A percentile compares a stretch with the other conserved stretches of the same genome.
Conservation (phyloP, 2,888 invertebrate species). For the Argyresthia albistria region DNA sequence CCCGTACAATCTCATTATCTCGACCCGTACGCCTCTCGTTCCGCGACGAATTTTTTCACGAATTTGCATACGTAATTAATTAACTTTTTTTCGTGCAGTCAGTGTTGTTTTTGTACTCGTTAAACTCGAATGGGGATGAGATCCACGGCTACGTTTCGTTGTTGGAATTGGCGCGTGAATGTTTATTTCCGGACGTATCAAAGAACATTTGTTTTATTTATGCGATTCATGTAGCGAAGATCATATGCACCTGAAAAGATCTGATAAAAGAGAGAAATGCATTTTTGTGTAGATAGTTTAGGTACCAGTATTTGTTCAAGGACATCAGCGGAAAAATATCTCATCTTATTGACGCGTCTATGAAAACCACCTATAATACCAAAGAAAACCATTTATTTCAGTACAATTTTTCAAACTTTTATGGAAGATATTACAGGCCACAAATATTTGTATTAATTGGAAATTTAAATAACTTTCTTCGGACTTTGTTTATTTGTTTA, state of each 20-base stretch:
- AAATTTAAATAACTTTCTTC: too few species aligned
- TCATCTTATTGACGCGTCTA: too few species aligned
- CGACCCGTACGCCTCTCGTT: conserved; percentile 25
- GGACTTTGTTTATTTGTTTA: too few species aligned
- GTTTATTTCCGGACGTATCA: neutral
- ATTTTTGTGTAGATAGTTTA: neutral
- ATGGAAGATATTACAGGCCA: too few species aligned
- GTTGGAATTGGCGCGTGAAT: neutral
- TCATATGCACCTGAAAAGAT: too few species aligned
- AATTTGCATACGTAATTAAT: conserved; percentile 70
- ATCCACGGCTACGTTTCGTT: neutral
- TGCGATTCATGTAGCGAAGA: too few species aligned
- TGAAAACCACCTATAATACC: too few species aligned
- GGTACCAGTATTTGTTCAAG: too few species aligned
- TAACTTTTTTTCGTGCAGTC: conserved; percentile 40
- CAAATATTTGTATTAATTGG: too few species aligned
- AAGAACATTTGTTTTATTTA: neutral
- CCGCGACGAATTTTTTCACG: conserved; percentile 54
- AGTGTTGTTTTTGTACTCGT: conserved; percentile 15
- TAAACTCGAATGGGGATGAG: neutral
- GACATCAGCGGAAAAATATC: too few species aligned
- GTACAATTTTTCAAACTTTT: too few species aligned
- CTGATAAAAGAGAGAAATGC: neutral
- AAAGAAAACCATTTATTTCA: too few species aligned
- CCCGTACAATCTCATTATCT: conserved; percentile 61